These are phyloP conservation scores for Xiphias gladius DNA, from an alignment of 2,113 vertebrate species.

Conservation along the genomic window DNA sequence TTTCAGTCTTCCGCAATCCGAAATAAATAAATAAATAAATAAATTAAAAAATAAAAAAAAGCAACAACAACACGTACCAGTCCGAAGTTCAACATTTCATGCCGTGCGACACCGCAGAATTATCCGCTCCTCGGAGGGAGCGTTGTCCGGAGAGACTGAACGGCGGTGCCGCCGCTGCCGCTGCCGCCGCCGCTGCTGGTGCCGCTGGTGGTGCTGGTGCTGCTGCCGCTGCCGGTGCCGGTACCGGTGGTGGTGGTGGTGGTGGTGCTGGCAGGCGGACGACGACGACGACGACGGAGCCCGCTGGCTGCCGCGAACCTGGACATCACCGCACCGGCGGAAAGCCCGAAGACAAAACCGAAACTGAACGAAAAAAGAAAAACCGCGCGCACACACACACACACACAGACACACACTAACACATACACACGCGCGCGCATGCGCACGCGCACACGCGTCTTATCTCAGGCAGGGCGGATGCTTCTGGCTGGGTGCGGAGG, in stretches of 20 bases:
- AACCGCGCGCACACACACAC: neutral
- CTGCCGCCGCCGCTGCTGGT: neutral
- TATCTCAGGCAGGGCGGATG: neutral
- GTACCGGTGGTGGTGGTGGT: neutral
- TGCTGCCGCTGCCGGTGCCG: neutral
- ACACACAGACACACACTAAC: neutral
- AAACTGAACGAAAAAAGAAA: constrained; percentile 48
- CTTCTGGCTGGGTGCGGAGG: neutral
- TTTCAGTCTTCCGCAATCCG: constrained; percentile 51
- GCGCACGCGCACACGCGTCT: neutral
- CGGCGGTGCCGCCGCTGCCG: no score
- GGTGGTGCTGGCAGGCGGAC: neutral
- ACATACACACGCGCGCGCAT: neutral
- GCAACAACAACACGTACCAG: neutral
- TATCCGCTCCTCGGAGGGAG: neutral
- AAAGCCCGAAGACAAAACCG: constrained; percentile 58
- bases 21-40: no score
- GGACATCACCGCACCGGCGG: neutral
- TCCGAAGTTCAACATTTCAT: constrained; percentile 46
- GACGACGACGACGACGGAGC: constrained; percentile 29
- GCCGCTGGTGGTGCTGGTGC: neutral
- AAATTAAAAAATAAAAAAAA: constrained; percentile 19
- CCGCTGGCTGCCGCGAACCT: neutral
- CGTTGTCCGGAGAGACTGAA: neutral
- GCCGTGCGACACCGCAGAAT: neutral